phyloP scores from a whole-genome alignment of 2,888 invertebrate species.

The Glomeris marginata region DNA sequence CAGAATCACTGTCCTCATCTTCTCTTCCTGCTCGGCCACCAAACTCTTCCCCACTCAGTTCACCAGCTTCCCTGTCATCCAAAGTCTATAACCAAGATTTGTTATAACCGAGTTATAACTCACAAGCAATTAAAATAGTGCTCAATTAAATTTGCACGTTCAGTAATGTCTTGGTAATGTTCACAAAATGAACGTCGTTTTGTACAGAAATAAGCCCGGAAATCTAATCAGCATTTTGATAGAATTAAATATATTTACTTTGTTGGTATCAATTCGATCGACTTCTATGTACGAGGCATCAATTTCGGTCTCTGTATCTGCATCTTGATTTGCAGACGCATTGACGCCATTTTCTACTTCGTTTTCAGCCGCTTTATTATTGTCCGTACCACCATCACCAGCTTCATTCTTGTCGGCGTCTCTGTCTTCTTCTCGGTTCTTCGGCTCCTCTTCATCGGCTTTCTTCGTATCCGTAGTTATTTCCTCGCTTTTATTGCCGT shows the following conservation, averaged over 20 bases:
- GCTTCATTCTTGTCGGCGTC: too few species aligned
- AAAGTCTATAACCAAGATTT: not conserved
- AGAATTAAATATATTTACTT: not conserved
- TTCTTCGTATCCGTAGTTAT: not conserved
- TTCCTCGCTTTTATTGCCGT: not conserved
- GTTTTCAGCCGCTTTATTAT: not conserved
- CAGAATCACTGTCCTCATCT: conserved; percentile 14
- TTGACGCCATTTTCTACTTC: conserved; percentile 8
- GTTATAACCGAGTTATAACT: not conserved
- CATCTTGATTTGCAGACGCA: conserved; percentile 5
- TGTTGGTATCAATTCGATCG: not conserved
- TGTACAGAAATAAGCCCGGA: too few species aligned
- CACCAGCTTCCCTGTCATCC: conserved; percentile 14
- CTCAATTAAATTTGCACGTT: too few species aligned
- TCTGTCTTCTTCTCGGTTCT: too few species aligned
- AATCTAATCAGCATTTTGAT: too few species aligned
- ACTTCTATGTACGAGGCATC: not conserved
- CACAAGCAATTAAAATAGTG: too few species aligned
- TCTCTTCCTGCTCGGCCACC: conserved; percentile 2
- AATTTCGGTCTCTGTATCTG: not conserved
- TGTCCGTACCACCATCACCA: too few species aligned
- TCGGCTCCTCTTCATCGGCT: not conserved
- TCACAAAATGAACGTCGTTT: too few species aligned
- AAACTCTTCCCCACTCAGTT: conserved; percentile 12
- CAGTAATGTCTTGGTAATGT: too few species aligned